A percentile compares a stretch with the other conserved stretches of the same genome.
Evolutionary conservation across 2,888 invertebrate species (phyloP).

Genomic region (Caenorhabditis macrosperma): DNA sequence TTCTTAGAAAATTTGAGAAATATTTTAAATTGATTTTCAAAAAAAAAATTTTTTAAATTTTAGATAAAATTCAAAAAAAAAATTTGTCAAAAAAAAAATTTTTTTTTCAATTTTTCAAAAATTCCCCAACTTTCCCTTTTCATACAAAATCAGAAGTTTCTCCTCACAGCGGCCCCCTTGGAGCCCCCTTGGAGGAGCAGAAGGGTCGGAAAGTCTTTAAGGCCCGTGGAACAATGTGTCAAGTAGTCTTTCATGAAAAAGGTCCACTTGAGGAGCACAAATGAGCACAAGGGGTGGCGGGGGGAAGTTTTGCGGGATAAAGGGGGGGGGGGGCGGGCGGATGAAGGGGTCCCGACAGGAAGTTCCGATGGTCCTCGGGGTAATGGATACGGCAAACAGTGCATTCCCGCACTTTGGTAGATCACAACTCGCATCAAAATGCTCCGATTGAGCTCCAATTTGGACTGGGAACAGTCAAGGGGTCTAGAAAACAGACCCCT

Average conservation of each 20-base stretch:
- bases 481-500: no score
- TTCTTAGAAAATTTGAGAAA: no score
- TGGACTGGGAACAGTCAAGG: no score
- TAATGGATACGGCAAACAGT: not conserved
- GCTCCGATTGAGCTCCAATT: no score
- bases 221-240: not conserved
- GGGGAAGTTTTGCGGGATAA: not conserved
- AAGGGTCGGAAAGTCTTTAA: slow-evolving; percentile 1
- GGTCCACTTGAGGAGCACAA: slow-evolving; percentile 3
- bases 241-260: not conserved
- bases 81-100: not conserved
- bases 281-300: not conserved
- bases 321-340: not conserved
- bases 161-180: no score
- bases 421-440: no score
- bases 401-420: no score
- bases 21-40: not conserved
- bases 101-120: not conserved
- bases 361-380: not conserved
- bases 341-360: not conserved
- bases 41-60: not conserved
- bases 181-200: not conserved
- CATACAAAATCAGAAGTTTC: not conserved
- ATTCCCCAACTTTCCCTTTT: no score
- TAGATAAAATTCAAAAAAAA: not conserved